These are phyloP conservation scores for Rousettus leschenaultii DNA, from an alignment of 2,113 vertebrate genomes.

Conservation along the genomic window DNA sequence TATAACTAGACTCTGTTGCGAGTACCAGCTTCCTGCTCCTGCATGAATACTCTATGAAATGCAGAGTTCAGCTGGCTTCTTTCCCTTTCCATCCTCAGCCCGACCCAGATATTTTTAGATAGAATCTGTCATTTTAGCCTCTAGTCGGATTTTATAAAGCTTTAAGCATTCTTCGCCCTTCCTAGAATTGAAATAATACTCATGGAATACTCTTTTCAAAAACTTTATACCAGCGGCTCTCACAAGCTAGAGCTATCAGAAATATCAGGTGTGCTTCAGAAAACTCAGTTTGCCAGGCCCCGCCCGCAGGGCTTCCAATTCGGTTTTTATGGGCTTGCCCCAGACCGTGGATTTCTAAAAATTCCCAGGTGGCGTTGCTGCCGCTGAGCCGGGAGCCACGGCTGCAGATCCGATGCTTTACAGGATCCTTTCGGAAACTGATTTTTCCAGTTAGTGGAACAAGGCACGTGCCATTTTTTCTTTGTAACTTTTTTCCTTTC, in stretches of 20 bases:
- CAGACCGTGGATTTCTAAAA: not conserved
- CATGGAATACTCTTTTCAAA: not conserved
- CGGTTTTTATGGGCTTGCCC: not conserved
- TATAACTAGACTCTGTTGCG: not conserved
- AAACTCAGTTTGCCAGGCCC: not conserved
- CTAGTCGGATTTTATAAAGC: not conserved
- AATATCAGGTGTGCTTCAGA: not conserved
- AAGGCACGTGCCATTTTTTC: not conserved
- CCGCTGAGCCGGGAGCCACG: not conserved
- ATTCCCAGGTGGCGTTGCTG: not conserved
- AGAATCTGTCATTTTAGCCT: not conserved
- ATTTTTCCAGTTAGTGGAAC: not conserved
- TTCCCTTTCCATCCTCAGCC: conserved; percentile 37
- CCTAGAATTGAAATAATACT: not conserved
- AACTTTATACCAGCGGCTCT: not conserved
- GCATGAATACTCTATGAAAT: not conserved
- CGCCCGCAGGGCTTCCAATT: not conserved
- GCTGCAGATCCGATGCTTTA: not conserved
- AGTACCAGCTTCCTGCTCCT: not conserved
- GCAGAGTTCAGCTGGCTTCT: not conserved
- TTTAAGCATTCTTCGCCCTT: conserved; percentile 8
- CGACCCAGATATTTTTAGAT: conserved; percentile 18
- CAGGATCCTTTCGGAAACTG: not conserved
- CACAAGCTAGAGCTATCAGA: not conserved
- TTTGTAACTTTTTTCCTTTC: not conserved